Conservation (phyloP, 2,113 vertebrate genomes). For the Lophura nycthemera region DNA sequence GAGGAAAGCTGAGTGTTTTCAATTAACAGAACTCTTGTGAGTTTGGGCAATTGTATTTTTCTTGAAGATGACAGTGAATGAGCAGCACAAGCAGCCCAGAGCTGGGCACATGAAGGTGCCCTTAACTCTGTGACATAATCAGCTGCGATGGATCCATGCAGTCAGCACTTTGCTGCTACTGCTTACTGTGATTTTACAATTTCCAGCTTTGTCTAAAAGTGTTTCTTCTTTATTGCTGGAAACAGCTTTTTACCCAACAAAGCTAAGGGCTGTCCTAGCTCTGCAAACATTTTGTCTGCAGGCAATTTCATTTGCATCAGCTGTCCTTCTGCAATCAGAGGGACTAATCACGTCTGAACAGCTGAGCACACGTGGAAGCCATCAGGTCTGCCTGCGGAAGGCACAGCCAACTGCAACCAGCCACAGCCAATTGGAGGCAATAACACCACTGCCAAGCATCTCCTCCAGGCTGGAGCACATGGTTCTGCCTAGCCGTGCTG, state of each 20-base stretch:
- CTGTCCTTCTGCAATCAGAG: neutral
- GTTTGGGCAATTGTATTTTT: neutral
- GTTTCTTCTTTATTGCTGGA: neutral
- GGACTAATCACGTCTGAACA: neutral
- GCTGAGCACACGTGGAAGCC: neutral
- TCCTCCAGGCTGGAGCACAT: neutral
- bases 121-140: neutral
- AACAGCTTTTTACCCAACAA: neutral
- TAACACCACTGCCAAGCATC: neutral
- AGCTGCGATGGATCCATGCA: rapidly evolving
- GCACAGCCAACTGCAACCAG: neutral
- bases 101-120: rapidly evolving
- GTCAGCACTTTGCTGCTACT: neutral
- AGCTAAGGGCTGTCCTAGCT: neutral
- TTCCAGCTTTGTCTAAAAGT: neutral
- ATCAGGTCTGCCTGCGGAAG: neutral
- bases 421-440: neutral
- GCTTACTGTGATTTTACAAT: neutral
- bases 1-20: neutral
- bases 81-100: neutral
- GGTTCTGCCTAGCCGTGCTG: rapidly evolving
- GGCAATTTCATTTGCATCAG: neutral
- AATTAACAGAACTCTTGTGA: neutral
- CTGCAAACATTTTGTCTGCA: neutral
- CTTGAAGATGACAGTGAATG: neutral